Evolutionary conservation across 2,113 vertebrate genomes (phyloP).

Genomic region (Trematocara marginatum): DNA sequence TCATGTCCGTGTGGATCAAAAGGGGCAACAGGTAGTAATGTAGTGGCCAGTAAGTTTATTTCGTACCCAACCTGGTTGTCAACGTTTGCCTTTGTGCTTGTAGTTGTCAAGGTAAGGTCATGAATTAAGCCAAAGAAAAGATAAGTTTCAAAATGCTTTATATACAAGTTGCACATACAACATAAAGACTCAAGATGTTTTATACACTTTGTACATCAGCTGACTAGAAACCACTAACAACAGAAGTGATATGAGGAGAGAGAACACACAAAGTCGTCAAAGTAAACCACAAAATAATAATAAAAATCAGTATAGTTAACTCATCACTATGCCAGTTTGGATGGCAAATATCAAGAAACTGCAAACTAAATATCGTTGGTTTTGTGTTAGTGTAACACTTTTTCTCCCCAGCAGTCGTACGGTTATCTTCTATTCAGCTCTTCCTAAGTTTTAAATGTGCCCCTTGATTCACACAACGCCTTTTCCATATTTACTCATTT

Average conservation of each 20-base stretch:
- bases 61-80: not conserved
- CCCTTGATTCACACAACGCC: constrained; percentile 1
- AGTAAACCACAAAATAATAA: constrained; percentile 27
- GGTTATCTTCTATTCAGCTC: not conserved
- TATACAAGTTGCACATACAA: constrained; percentile 78
- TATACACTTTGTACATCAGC: constrained; percentile 76
- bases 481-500: not conserved
- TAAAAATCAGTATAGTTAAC: not conserved
- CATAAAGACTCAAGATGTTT: constrained; percentile 69
- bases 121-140: not conserved
- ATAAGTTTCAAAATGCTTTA: constrained; percentile 73
- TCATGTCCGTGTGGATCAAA: not conserved
- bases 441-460: not conserved
- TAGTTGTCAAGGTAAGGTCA: not conserved
- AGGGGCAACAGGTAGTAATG: not conserved
- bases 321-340: constrained; percentile 19
- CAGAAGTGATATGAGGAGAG: constrained; percentile 57
- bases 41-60: not conserved
- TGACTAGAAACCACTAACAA: constrained; percentile 72
- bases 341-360: constrained; percentile 22
- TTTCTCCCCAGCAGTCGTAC: not conserved
- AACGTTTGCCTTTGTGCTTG: not conserved
- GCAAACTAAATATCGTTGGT: constrained; percentile 28
- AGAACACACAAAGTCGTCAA: constrained; percentile 51
- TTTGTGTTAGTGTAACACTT: not conserved